phyloP scores from a whole-genome alignment of 1,140 invertebrate species.

The Drosophila kepulauana region DNA sequence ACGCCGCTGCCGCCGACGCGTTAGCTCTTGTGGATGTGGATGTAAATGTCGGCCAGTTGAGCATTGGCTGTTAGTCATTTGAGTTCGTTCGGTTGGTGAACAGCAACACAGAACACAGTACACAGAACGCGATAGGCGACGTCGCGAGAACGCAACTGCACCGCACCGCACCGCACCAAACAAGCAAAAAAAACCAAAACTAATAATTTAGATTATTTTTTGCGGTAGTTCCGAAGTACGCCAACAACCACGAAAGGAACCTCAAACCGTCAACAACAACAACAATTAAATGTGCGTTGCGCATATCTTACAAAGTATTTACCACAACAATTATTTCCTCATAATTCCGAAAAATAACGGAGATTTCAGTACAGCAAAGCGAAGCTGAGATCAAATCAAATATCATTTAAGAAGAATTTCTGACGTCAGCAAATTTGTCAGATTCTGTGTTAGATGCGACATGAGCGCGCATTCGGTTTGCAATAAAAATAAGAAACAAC shows the following conservation, averaged over 20 bases:
- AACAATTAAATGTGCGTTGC: slow-evolving; percentile 34
- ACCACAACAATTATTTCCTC: not conserved
- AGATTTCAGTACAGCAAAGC: not conserved
- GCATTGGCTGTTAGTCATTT: slow-evolving; percentile 75
- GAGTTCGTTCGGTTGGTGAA: slow-evolving; percentile 76
- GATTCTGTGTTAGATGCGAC: slow-evolving; percentile 3
- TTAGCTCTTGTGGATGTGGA: slow-evolving; percentile 58
- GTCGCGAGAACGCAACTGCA: slow-evolving; percentile 4
- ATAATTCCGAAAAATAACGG: slow-evolving; percentile 1
- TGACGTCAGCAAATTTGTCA: slow-evolving; percentile 42
- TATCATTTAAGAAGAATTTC: not conserved
- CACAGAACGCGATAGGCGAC: slow-evolving; percentile 13
- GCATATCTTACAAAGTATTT: slow-evolving; percentile 32
- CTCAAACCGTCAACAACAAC: slow-evolving; percentile 12
- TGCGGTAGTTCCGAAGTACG: slow-evolving; percentile 23
- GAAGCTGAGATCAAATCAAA: not conserved
- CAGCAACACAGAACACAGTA: no score
- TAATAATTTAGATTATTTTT: slow-evolving; percentile 11
- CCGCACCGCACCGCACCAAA: not conserved
- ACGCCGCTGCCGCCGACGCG: slow-evolving; percentile 33
- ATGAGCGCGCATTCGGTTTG: not conserved
- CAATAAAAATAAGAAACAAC: slow-evolving; percentile 6
- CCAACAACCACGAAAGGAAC: slow-evolving; percentile 2
- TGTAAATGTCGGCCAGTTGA: slow-evolving; percentile 73
- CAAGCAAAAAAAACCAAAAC: slow-evolving; percentile 18